phyloP scores from a whole-genome alignment of 2,888 invertebrate species.

The Dinocampus coccinellae region DNA sequence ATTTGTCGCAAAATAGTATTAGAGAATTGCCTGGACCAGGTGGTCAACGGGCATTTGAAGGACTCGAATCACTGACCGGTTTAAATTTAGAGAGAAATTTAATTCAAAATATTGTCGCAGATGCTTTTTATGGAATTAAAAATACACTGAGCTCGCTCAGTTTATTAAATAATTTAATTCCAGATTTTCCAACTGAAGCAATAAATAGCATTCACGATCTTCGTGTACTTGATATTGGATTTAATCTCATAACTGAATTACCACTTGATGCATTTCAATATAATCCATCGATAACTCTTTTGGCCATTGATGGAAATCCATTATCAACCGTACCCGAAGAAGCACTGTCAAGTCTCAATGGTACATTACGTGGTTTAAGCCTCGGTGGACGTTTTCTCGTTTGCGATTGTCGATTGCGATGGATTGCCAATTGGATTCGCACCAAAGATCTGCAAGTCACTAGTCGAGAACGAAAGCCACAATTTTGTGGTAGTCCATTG shows the following conservation, averaged over 20 bases:
- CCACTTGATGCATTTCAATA: constrained; percentile 84
- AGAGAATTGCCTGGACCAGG: constrained; percentile 82
- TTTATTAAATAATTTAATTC: constrained; percentile 87
- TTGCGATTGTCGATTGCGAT: constrained; percentile 88
- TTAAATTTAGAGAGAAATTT: constrained; percentile 90
- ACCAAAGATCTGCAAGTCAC: constrained; percentile 91
- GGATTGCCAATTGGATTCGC: constrained; percentile 93
- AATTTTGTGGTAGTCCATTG: constrained; percentile 90
- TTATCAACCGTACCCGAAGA: constrained; percentile 85
- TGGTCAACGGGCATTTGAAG: constrained; percentile 79
- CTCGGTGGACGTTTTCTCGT: constrained; percentile 89
- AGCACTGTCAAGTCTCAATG: constrained; percentile 84
- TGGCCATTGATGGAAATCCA: constrained; percentile 93
- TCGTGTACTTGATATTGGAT: constrained; percentile 90
- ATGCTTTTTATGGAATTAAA: constrained; percentile 84
- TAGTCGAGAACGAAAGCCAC: constrained; percentile 90
- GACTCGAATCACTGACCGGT: constrained; percentile 85
- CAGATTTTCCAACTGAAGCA: constrained; percentile 88
- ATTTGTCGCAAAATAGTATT: constrained; percentile 90
- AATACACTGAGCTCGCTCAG: constrained; percentile 89
- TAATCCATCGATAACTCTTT: constrained; percentile 86
- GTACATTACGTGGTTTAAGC: constrained; percentile 86
- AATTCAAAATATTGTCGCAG: constrained; percentile 81
- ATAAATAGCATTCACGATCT: constrained; percentile 83
- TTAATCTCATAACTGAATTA: constrained; percentile 87